A percentile compares a stretch with the other conserved stretches of the same genome.
Evolutionary conservation across 2,888 invertebrate genomes (phyloP).

Genomic region (Pachymerium ferrugineum): DNA sequence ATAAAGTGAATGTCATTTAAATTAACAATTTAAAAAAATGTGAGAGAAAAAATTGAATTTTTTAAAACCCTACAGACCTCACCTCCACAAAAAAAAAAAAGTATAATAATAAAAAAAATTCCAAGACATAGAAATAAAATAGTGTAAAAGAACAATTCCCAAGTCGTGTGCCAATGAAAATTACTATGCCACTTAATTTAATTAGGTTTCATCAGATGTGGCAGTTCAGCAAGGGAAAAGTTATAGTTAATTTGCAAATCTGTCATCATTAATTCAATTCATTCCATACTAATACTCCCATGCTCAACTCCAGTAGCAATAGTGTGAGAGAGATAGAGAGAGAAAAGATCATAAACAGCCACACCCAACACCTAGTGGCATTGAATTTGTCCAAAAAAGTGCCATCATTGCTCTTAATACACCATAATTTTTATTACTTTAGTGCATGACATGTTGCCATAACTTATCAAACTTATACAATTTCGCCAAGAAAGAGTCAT

Average conservation of each 20-base stretch:
- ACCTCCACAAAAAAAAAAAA: background rate
- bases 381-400: background rate
- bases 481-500: too few relatives aligned
- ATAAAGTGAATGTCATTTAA: background rate
- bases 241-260: conserved; percentile 13
- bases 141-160: background rate
- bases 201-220: conserved; percentile 13
- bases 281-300: background rate
- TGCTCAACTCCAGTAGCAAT: background rate
- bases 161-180: background rate
- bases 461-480: background rate
- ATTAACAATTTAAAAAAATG: background rate
- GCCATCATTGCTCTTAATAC: background rate
- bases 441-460: background rate
- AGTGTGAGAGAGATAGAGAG: too few relatives aligned
- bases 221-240: conserved; percentile 13
- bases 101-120: background rate
- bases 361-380: background rate
- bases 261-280: conserved; percentile 13
- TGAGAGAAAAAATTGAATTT: background rate
- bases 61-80: background rate
- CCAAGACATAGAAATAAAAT: background rate
- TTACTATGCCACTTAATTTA: conserved; percentile 9
- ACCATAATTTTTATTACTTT: background rate
- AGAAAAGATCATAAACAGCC: background rate